A percentile compares a stretch with the other conserved stretches of the same genome.
Evolutionary conservation across 92 coral and sea anemone genomes (phyloP).

Genomic region (Zoanthus solanderi): DNA sequence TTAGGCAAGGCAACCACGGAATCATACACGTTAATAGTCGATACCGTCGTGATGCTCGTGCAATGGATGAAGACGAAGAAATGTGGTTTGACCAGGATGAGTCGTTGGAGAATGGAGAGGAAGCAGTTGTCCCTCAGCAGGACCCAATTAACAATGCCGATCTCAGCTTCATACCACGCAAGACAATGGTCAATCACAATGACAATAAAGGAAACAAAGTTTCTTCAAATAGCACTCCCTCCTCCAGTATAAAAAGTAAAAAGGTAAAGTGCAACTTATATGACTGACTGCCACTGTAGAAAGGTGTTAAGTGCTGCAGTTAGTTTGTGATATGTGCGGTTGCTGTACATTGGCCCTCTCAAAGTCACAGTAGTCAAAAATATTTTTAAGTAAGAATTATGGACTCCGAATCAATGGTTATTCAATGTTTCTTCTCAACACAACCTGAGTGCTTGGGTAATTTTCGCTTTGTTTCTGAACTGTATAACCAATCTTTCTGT

Average conservation of each 20-base stretch:
- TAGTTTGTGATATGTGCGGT: no score
- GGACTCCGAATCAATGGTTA: no score
- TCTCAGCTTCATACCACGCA: conserved; percentile 76
- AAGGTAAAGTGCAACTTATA: conserved; percentile 30
- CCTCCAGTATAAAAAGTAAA: conserved; percentile 26
- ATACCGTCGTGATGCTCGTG: conserved; percentile 94
- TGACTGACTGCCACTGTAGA: neutral
- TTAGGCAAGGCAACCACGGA: conserved; percentile 75
- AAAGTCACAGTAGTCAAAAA: no score
- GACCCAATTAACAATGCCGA: conserved; percentile 63
- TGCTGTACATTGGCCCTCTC: no score
- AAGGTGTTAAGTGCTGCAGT: no score
- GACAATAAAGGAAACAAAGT: conserved; percentile 57
- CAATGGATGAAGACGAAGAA: conserved; percentile 94
- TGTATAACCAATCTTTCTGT: no score
- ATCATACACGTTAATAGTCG: conserved; percentile 96
- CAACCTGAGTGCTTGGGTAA: no score
- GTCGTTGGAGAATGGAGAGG: conserved; percentile 82
- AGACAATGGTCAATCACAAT: conserved; percentile 70
- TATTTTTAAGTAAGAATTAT: no score
- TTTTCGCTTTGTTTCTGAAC: no score
- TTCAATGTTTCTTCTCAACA: no score
- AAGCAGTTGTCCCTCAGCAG: conserved; percentile 70
- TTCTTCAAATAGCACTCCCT: conserved; percentile 36
- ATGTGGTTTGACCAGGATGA: conserved; percentile 97